Percentiles rank a stretch among this genome's conserved stretches.
Conservation (phyloP, 1,140 invertebrate genomes). For the Marisa cornuarietis region DNA sequence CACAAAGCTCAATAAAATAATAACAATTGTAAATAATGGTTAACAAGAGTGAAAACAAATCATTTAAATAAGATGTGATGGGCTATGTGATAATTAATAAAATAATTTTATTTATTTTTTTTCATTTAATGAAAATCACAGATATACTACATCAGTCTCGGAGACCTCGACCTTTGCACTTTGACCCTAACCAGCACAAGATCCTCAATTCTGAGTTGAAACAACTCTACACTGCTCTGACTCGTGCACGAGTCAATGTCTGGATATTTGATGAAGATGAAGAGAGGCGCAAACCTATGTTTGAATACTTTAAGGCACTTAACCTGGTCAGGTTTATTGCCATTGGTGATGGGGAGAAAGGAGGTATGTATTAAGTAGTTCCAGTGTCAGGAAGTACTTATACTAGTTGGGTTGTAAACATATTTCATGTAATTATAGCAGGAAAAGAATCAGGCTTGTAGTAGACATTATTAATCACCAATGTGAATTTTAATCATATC, state of each 20-base stretch:
- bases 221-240: constrained; percentile 57
- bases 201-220: constrained; percentile 60
- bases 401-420: neutral
- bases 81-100: neutral
- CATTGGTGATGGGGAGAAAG: constrained; percentile 31
- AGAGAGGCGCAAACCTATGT: constrained; percentile 54
- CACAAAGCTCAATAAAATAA: neutral
- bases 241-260: constrained; percentile 56
- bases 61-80: neutral
- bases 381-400: too few relatives aligned
- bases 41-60: neutral
- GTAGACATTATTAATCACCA: too few relatives aligned
- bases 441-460: neutral
- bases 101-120: neutral
- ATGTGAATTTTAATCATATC: too few relatives aligned
- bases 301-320: constrained; percentile 56
- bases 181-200: constrained; percentile 59
- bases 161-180: constrained; percentile 53
- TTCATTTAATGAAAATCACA: constrained; percentile 26
- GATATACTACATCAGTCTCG: constrained; percentile 43
- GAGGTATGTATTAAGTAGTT: neutral
- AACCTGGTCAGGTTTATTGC: constrained; percentile 37
- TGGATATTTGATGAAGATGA: constrained; percentile 60
- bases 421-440: neutral
- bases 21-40: neutral